A percentile compares a stretch with the other conserved stretches of the same genome.
Evolutionary conservation across 2,797 vertebrate genomes (phyloP).

Genomic region (Taeniopygia guttata): DNA sequence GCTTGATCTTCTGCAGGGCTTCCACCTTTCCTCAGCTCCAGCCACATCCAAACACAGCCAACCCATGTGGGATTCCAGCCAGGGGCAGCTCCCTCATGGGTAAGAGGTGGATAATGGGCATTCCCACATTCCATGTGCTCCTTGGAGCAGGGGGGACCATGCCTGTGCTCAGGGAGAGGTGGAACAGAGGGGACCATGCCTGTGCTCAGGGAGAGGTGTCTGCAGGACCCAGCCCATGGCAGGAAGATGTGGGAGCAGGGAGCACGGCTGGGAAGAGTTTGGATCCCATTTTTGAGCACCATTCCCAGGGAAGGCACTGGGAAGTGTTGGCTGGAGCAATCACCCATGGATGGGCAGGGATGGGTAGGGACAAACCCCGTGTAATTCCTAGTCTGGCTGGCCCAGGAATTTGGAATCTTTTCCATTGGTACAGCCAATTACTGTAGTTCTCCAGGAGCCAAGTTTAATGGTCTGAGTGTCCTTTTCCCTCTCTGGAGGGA

Average conservation of each 20-base stretch:
- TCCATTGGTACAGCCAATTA: not conserved
- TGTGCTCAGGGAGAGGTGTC: not conserved
- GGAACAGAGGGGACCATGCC: not conserved
- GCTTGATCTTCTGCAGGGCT: not conserved
- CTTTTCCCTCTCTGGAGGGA: not conserved
- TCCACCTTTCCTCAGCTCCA: not conserved
- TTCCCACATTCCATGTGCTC: not conserved
- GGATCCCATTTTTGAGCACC: not conserved
- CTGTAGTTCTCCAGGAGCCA: not conserved
- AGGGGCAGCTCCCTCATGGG: fast-evolving
- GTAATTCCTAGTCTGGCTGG: not conserved
- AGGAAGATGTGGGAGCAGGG: not conserved
- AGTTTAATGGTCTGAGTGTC: not conserved
- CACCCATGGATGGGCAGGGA: not conserved
- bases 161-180: not conserved
- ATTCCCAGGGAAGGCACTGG: not conserved
- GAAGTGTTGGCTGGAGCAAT: not conserved
- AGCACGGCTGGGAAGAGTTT: not conserved
- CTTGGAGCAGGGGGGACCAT: not conserved
- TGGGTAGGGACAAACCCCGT: not conserved
- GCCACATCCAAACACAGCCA: not conserved
- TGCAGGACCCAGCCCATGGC: not conserved
- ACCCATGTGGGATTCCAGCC: not conserved
- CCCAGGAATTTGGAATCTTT: not conserved
- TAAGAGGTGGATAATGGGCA: fast-evolving